These are phyloP conservation scores for Liodrosophila aerea DNA, from an alignment of 2,888 invertebrate genomes.

Conservation along the genomic window DNA sequence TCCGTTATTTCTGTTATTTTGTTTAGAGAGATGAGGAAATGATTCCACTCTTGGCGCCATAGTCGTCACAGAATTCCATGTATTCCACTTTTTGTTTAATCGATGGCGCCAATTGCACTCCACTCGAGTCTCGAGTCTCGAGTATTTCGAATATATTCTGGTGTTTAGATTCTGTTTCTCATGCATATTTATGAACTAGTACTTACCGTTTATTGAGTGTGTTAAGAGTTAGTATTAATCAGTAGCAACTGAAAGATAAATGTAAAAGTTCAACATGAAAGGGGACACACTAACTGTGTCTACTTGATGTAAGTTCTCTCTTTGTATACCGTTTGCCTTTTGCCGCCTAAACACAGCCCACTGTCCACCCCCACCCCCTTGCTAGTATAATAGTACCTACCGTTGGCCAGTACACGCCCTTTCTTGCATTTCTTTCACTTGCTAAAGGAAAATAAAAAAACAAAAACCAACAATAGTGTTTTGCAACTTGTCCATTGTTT, in stretches of 20 bases:
- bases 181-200: too few relatives aligned
- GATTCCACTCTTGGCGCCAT: slow-evolving; percentile 17
- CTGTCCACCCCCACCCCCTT: too few relatives aligned
- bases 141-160: too few relatives aligned
- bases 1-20: neutral
- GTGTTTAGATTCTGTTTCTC: too few relatives aligned
- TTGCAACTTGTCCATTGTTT: slow-evolving; percentile 35
- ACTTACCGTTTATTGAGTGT: too few relatives aligned
- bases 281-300: too few relatives aligned
- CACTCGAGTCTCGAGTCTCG: slow-evolving; percentile 34
- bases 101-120: slow-evolving; percentile 66
- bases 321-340: slow-evolving; percentile 19
- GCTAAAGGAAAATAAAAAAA: slow-evolving; percentile 14
- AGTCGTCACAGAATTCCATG: too few relatives aligned
- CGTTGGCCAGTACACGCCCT: slow-evolving; percentile 16
- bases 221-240: too few relatives aligned
- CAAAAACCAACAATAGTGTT: slow-evolving; percentile 31
- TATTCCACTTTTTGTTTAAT: slow-evolving; percentile 58
- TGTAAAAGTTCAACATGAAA: too few relatives aligned
- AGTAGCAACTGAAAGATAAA: too few relatives aligned
- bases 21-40: too few relatives aligned
- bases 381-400: neutral
- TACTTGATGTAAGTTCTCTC: too few relatives aligned
- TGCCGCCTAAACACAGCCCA: slow-evolving; percentile 27
- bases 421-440: slow-evolving; percentile 17